These are phyloP conservation scores for Notiomystis cincta DNA, from an alignment of 2,113 vertebrate species.

Conservation along the genomic window DNA sequence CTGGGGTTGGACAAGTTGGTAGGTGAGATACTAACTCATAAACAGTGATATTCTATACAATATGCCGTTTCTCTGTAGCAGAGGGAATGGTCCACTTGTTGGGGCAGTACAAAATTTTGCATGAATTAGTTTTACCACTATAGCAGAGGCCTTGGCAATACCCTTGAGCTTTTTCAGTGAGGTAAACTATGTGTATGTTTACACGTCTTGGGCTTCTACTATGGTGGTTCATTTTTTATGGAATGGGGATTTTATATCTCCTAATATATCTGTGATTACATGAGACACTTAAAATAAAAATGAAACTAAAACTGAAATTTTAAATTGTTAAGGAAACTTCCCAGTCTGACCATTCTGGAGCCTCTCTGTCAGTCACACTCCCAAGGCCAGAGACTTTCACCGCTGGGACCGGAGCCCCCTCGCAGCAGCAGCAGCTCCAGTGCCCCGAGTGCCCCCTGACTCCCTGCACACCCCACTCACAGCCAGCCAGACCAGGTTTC, in stretches of 20 bases:
- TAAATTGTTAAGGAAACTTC: neutral
- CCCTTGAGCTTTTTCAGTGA: neutral
- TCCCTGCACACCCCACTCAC: neutral
- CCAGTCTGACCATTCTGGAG: neutral
- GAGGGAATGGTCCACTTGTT: neutral
- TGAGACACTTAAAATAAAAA: neutral
- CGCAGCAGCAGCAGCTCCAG: neutral
- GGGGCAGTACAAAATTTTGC: neutral
- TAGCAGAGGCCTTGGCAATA: neutral
- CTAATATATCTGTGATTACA: neutral
- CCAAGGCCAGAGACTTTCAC: neutral
- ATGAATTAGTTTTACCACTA: neutral
- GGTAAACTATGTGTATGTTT: neutral
- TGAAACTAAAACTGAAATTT: neutral
- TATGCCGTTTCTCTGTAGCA: neutral
- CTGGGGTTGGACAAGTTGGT: neutral
- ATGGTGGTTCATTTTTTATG: neutral
- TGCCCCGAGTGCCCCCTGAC: neutral
- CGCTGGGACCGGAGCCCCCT: neutral
- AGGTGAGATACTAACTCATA: neutral
- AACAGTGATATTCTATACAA: neutral
- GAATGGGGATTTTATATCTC: neutral
- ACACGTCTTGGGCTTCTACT: neutral
- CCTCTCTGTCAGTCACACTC: neutral
- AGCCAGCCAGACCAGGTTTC: neutral